A percentile compares a stretch with the other conserved stretches of the same genome.
Evolutionary conservation across 2,888 invertebrate species (phyloP).

Genomic region (Tuberolachnus salignus): DNA sequence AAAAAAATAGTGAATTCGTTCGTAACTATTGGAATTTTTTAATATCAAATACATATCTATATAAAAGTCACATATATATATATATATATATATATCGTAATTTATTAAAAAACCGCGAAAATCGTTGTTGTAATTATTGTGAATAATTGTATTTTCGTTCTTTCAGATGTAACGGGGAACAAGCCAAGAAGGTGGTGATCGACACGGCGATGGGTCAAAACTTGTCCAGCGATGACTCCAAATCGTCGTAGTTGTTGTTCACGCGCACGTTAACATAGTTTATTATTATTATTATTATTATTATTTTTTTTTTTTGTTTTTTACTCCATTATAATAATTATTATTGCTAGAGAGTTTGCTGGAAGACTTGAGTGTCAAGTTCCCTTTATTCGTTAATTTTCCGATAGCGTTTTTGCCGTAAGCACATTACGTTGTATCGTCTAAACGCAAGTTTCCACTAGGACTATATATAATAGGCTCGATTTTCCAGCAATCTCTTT

Average conservation of each 20-base stretch:
- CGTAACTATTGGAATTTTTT: no score
- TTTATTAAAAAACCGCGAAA: no score
- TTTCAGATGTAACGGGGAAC: constrained; percentile 60
- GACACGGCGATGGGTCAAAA: constrained; percentile 59
- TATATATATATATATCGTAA: no score
- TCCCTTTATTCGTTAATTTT: neutral
- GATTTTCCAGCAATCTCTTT: constrained; percentile 5
- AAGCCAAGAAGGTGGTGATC: constrained; percentile 60
- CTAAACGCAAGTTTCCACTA: no score
- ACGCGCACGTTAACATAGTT: neutral
- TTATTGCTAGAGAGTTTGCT: neutral
- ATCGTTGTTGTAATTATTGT: no score
- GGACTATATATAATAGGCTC: no score
- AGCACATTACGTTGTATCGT: neutral
- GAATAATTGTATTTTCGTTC: neutral
- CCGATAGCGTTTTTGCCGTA: neutral
- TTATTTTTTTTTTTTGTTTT: no score
- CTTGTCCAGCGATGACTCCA: constrained; percentile 36
- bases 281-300: no score
- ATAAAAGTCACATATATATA: no score
- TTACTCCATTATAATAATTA: neutral
- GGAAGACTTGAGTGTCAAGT: neutral
- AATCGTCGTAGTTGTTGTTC: constrained; percentile 20
- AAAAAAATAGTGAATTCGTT: no score
- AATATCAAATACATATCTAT: no score